phyloP scores from a whole-genome alignment of 2,888 invertebrate species.

The Athalia cordata region DNA sequence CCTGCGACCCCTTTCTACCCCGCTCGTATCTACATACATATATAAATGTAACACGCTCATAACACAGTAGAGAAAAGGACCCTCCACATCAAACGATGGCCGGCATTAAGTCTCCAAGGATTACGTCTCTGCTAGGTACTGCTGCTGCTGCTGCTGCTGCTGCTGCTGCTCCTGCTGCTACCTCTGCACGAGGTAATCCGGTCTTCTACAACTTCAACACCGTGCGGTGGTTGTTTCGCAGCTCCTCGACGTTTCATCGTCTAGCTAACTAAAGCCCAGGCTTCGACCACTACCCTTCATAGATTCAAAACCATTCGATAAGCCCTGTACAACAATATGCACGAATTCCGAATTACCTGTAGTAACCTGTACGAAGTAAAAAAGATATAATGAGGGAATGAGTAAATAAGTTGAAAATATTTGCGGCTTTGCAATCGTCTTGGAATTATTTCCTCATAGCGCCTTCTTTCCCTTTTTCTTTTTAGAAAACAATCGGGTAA shows the following conservation, averaged over 20 bases:
- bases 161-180: no score
- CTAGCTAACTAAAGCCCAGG: neutral
- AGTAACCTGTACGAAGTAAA: no score
- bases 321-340: conserved; percentile 2
- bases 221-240: conserved; percentile 14
- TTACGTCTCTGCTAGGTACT: conserved; percentile 29
- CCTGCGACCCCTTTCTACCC: neutral
- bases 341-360: no score
- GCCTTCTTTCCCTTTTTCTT: neutral
- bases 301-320: conserved; percentile 23
- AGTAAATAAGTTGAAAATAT: no score
- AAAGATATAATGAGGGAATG: no score
- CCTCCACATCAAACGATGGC: conserved; percentile 47
- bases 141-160: no score
- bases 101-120: conserved; percentile 46
- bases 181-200: conserved; percentile 34
- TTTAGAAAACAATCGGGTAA: neutral
- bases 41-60: conserved; percentile 13
- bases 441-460: no score
- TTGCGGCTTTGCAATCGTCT: no score
- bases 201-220: conserved; percentile 39
- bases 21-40: neutral
- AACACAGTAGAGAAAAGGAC: conserved; percentile 30
- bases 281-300: neutral
- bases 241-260: neutral